Evolutionary conservation across 2,113 vertebrate genomes (phyloP).

Genomic region (Spea multiplicata): DNA sequence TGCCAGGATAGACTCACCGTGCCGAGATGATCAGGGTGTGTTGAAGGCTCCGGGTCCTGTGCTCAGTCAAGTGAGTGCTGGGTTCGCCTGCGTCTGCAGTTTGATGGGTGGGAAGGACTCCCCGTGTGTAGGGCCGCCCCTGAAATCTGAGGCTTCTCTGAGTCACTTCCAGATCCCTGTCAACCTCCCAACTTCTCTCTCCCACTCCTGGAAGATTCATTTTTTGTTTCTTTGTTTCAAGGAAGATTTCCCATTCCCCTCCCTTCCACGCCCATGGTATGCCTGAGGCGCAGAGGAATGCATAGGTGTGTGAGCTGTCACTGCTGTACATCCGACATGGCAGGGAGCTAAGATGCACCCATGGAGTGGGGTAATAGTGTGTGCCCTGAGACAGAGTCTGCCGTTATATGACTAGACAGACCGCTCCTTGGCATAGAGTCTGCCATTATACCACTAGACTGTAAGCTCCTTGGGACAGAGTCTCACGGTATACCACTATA

Average conservation of each 20-base stretch:
- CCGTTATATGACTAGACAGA: not conserved
- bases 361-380: not conserved
- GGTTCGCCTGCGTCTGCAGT: not conserved
- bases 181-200: not conserved
- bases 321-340: not conserved
- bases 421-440: not conserved
- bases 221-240: not conserved
- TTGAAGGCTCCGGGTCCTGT: not conserved
- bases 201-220: not conserved
- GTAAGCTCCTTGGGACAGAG: not conserved
- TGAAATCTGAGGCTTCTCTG: constrained; percentile 9
- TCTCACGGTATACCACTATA: too few species aligned
- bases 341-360: not conserved
- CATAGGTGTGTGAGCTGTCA: not conserved
- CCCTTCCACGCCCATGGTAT: not conserved
- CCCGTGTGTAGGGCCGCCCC: not conserved
- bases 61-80: not conserved
- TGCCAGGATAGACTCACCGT: not conserved
- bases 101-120: not conserved
- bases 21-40: not conserved
- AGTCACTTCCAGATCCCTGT: not conserved
- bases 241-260: not conserved
- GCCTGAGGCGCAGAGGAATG: not conserved
- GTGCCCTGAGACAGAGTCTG: not conserved
- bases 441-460: not conserved